These are phyloP conservation scores for Strix uralensis DNA, from an alignment of 2,113 vertebrate species.

Conservation along the genomic window DNA sequence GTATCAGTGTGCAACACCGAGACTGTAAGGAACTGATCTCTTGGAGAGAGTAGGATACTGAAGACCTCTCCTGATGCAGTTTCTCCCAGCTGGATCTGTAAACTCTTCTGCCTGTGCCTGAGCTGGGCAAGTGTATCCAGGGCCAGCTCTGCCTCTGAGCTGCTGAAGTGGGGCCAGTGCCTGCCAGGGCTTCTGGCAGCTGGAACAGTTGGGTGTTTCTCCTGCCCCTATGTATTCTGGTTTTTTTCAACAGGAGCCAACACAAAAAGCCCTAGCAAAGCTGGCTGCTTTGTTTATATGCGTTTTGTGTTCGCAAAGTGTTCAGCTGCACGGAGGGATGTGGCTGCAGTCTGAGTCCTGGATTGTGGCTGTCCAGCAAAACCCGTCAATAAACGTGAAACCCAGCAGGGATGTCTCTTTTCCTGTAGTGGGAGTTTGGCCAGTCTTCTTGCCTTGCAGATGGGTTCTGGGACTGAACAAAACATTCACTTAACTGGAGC, in stretches of 20 bases:
- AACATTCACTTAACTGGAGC: not conserved
- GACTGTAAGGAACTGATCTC: not conserved
- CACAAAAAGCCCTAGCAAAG: not conserved
- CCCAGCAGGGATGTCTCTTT: not conserved
- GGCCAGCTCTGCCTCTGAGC: not conserved
- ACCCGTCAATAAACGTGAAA: not conserved
- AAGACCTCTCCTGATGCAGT: not conserved
- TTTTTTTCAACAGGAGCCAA: not conserved
- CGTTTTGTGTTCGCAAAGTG: not conserved
- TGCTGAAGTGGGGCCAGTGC: not conserved
- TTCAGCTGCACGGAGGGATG: not conserved
- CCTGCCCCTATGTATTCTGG: too few species aligned
- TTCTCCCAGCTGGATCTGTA: not conserved
- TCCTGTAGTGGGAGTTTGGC: not conserved
- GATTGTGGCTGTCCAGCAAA: not conserved
- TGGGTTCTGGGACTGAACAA: not conserved
- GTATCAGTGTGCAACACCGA: not conserved
- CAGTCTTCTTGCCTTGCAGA: not conserved
- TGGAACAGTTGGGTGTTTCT: not conserved
- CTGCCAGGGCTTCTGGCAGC: not conserved
- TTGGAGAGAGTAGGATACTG: not conserved
- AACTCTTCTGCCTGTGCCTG: not conserved
- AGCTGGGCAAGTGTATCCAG: not conserved
- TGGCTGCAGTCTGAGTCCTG: not conserved
- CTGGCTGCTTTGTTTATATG: too few species aligned